Base-by-base conservation (phyloP, 2,113 vertebrate species). In the Carassius auratus region DNA sequence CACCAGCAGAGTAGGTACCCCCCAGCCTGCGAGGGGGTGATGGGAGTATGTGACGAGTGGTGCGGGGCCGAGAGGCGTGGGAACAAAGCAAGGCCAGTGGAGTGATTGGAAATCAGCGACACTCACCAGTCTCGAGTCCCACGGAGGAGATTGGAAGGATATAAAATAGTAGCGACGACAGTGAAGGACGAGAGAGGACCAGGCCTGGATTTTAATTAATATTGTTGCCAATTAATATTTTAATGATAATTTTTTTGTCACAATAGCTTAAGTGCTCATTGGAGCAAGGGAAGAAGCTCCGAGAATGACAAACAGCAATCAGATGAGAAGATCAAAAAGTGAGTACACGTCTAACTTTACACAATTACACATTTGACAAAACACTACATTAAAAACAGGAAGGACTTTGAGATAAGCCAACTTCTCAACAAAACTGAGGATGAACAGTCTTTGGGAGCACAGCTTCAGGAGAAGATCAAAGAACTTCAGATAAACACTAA, bases 391-490 rank as follows among this genome's bases (percentile, higher is more conserved):
- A 14, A n/a, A 30, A 78, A 89, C 86, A 95, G 95, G 90, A 95
- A 94, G 87, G 95, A 95, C 75, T 95, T 95, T 93, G 95, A 95
- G 91, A 92, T 92, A 57, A 93, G 93, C 52, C 92, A 94, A 23
- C 79, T 94, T 48, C 91, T 92, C 75, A 94, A 94, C 87, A 95
- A 93, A 85, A 94, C 95, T 88, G 95, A 95, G 82, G 94, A 95
- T 89, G 94, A 95, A 33, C 95, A 95, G 42, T 42, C 42, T 42
- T 42, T 42, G 42, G 93, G 87, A 79, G 89, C 59, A 57, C 86
- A 87, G 59, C 83, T 87, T 55, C 86, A 87, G 83, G 95, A 95
- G 76, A 95, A 95, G 82, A 95, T 94, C 83, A 95, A 95, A 83
- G 94, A 95, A 69, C 86, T 87, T 64, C 86, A 87, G 77, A 83